Evolutionary conservation across 2,113 vertebrate genomes (phyloP).

Genomic region (Fukomys damarensis): DNA sequence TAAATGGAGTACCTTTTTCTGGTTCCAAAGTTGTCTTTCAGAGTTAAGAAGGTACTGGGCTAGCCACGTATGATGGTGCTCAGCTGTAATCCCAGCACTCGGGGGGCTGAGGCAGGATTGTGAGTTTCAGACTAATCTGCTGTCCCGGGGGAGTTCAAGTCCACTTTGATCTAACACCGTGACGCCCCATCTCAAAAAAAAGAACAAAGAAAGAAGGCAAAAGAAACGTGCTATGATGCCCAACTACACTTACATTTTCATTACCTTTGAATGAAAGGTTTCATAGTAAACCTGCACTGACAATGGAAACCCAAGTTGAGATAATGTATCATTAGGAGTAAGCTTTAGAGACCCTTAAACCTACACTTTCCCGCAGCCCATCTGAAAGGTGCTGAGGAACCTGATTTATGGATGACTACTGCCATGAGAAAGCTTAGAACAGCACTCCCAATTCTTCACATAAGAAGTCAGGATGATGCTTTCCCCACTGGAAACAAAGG

Average conservation of each 20-base stretch:
- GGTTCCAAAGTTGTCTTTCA: background rate
- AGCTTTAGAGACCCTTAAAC: background rate
- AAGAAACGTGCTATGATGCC: background rate
- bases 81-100: background rate
- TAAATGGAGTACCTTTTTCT: background rate
- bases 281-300: conserved; percentile 26
- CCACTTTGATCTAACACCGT: background rate
- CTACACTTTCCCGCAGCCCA: background rate
- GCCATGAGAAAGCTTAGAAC: background rate
- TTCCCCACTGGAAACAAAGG: conserved; percentile 55
- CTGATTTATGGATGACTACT: background rate
- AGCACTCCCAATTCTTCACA: conserved; percentile 20
- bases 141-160: background rate
- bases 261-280: conserved; percentile 32
- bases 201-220: background rate
- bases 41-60: background rate
- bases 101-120: background rate
- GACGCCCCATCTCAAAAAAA: background rate
- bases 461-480: conserved; percentile 9
- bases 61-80: background rate
- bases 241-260: background rate
- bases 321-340: background rate
- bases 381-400: background rate
- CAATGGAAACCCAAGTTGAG: background rate
- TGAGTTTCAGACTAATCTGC: background rate